These are phyloP conservation scores for Meteorus sp. DNA, from an alignment of 1,140 invertebrate genomes.

Conservation along the genomic window DNA sequence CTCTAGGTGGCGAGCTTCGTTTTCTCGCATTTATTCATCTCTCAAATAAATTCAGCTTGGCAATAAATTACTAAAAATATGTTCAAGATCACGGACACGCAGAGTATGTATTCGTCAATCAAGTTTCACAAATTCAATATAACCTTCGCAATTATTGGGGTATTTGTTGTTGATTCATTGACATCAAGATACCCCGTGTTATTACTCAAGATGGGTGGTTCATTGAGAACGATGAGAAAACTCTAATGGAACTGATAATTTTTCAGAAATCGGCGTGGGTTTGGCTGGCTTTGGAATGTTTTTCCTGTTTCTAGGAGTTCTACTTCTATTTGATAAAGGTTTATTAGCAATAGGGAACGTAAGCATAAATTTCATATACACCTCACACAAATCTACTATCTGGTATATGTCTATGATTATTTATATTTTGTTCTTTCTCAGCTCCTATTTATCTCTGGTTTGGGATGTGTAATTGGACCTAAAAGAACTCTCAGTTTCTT, in stretches of 20 bases:
- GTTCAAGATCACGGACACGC: constrained; percentile 74
- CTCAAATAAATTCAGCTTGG: neutral
- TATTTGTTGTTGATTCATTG: too few species aligned
- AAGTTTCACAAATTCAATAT: too few species aligned
- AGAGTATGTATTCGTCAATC: constrained; percentile 63
- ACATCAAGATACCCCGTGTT: constrained; percentile 18
- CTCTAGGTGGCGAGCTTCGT: constrained; percentile 14
- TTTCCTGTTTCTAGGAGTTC: constrained; percentile 92
- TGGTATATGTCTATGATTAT: neutral
- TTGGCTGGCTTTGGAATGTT: constrained; percentile 94
- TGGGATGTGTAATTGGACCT: constrained; percentile 95
- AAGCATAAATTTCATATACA: constrained; percentile 52
- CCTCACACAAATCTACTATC: neutral
- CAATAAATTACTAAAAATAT: constrained; percentile 49
- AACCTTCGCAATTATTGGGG: too few species aligned
- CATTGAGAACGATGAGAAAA: neutral
- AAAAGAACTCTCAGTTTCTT: constrained; percentile 96
- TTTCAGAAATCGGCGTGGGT: constrained; percentile 95
- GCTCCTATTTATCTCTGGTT: constrained; percentile 93
- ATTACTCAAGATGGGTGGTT: too few species aligned
- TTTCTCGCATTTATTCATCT: constrained; percentile 16
- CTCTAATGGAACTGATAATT: constrained; percentile 33
- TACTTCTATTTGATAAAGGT: constrained; percentile 97
- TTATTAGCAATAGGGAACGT: constrained; percentile 98
- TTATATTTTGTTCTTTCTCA: constrained; percentile 53